These are phyloP conservation scores for Leucopsar rothschildi DNA, from an alignment of 2,113 vertebrate species.

Conservation along the genomic window DNA sequence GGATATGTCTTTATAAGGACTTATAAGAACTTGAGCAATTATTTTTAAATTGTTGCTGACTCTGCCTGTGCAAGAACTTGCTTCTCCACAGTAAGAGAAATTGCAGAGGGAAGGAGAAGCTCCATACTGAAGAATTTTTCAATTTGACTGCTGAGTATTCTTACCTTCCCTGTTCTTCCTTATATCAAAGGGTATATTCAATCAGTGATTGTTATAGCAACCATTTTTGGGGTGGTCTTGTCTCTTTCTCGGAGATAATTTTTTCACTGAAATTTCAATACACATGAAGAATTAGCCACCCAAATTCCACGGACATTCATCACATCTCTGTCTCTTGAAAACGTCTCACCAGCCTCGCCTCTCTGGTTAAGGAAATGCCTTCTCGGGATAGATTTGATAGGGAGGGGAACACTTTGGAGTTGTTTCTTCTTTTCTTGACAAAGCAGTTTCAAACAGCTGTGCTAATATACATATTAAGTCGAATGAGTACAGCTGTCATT, in stretches of 20 bases:
- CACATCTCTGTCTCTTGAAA: not conserved
- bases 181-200: not conserved
- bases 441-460: not conserved
- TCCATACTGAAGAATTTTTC: not conserved
- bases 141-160: not conserved
- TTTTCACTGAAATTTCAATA: not conserved
- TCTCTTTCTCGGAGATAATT: not conserved
- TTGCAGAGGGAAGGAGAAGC: not conserved
- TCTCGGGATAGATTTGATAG: not conserved
- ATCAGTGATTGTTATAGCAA: not conserved
- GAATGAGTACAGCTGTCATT: not conserved
- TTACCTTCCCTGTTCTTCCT: not conserved
- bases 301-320: not conserved
- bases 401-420: fast-evolving
- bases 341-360: not conserved
- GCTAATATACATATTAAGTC: not conserved
- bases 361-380: not conserved
- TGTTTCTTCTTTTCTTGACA: not conserved
- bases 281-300: not conserved
- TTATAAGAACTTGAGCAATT: not conserved
- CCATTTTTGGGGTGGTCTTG: not conserved
- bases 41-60: not conserved
- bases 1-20: not conserved
- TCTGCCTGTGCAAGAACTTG: not conserved
- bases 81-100: not conserved